Base-by-base conservation (phyloP, 2,888 invertebrate species). In the Chloroclysta siterata region DNA sequence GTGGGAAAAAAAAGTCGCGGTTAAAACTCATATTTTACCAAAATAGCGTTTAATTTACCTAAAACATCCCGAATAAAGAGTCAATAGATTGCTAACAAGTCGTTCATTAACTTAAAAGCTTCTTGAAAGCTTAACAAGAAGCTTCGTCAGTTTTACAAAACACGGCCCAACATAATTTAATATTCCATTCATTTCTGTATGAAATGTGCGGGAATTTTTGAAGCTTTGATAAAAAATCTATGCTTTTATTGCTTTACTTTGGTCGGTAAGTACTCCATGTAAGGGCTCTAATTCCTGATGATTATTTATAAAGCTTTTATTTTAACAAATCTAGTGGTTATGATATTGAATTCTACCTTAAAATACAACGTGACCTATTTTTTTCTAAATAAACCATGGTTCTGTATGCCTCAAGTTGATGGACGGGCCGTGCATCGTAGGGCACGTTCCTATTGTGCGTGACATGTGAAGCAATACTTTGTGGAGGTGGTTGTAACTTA, bases 21-120 rank as follows among this genome's bases (percentile, higher is more conserved):
- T 47, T 28, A 55, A 54, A 66, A 57, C 13, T 61, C 56, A 72
- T 72, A 72, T 72, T 72, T 73, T 72, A 73, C 71, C 63, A 77
- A 59, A 59, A 53, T 36, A 47, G 10, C 46, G 39, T 47, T 53
- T 80, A 78, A 82, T 80, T 79, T 74, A 63, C 73, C 72, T 70
- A 72, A 77, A 82, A 82, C 75, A 80, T 72, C 72, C 74, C 67
- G 74, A 78, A 77, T 79, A 81, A 77, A 80, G 78, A 88, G 88
- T 89, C 89, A 87, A 92, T 90, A 89, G 81, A 86, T 84, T 86
- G 89, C 84, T 87, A 86, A 80, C 87, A 87, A 90, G 83, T 87
- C 84, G 82, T 90, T 93, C 92, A 91, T 93, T 91, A 91, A 87
- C 85, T 90, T 93, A 89, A 92, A 90, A 92, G 92, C 89, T 85